Conservation (phyloP, 92 coral and sea anemone genomes). For the Epizoanthus illoricatus region DNA sequence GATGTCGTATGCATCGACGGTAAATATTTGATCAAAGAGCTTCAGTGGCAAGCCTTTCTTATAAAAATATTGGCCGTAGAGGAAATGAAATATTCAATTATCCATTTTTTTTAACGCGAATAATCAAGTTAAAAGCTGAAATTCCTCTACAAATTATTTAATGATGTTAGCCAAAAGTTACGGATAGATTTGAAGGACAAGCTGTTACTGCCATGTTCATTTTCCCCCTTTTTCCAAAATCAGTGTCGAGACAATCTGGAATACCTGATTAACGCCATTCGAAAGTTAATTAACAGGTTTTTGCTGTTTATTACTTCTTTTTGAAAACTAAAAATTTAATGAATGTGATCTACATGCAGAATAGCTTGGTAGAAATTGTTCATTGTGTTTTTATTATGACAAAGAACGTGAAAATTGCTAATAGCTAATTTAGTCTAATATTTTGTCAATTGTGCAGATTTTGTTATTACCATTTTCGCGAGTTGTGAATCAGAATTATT, state of each 20-base stretch:
- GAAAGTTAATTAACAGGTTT: constrained; percentile 29
- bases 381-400: background rate
- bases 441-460: too few relatives aligned
- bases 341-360: constrained; percentile 11
- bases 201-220: background rate
- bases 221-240: background rate
- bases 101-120: background rate
- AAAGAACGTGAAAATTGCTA: background rate
- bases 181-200: background rate
- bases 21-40: too few relatives aligned
- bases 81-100: background rate
- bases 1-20: too few relatives aligned
- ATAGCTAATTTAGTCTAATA: too few relatives aligned
- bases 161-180: background rate
- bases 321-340: constrained; percentile 18
- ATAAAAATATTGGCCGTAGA: too few relatives aligned
- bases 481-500: background rate
- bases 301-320: constrained; percentile 24
- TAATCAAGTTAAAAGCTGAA: background rate
- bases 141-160: background rate
- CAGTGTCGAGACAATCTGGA: background rate
- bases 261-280: background rate
- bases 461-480: background rate
- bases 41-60: too few relatives aligned
- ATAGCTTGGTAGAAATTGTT: background rate